These are phyloP conservation scores for Thelaira solivaga DNA, from an alignment of 2,888 invertebrate genomes.

Conservation along the genomic window DNA sequence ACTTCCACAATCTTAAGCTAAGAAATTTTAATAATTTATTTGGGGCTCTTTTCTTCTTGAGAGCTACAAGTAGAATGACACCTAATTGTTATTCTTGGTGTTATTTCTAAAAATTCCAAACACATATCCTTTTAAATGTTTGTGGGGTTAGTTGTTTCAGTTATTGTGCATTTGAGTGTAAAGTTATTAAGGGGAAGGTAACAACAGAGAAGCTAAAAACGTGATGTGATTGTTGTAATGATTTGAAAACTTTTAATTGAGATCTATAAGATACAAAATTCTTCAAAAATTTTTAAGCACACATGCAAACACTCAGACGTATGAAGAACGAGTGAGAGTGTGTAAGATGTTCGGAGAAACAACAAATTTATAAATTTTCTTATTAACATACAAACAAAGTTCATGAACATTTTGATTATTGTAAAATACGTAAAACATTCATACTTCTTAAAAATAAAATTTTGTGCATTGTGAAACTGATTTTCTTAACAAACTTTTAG, in stretches of 20 bases:
- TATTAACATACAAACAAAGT: slow-evolving; percentile 2
- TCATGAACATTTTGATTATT: slow-evolving; percentile 41
- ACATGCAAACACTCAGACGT: neutral
- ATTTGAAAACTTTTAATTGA: slow-evolving; percentile 63
- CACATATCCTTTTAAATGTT: too few species aligned
- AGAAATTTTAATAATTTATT: too few species aligned
- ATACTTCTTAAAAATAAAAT: neutral
- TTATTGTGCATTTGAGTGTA: neutral
- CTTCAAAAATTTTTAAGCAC: neutral
- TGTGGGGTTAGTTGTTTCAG: too few species aligned
- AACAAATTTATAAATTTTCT: neutral
- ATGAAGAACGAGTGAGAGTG: neutral
- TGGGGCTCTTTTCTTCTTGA: too few species aligned
- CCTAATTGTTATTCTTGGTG: too few species aligned
- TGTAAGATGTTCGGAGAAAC: neutral
- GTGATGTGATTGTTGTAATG: slow-evolving; percentile 62
- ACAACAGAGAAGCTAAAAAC: slow-evolving; percentile 54
- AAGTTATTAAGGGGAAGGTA: neutral
- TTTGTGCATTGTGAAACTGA: too few species aligned
- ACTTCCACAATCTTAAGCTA: too few species aligned
- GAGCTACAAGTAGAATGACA: too few species aligned
- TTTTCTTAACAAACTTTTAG: too few species aligned
- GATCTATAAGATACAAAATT: slow-evolving; percentile 54
- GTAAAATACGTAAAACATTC: slow-evolving; percentile 53
- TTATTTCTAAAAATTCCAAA: too few species aligned